Conservation (phyloP, 2,888 invertebrate species). For the Panopea generosa region DNA sequence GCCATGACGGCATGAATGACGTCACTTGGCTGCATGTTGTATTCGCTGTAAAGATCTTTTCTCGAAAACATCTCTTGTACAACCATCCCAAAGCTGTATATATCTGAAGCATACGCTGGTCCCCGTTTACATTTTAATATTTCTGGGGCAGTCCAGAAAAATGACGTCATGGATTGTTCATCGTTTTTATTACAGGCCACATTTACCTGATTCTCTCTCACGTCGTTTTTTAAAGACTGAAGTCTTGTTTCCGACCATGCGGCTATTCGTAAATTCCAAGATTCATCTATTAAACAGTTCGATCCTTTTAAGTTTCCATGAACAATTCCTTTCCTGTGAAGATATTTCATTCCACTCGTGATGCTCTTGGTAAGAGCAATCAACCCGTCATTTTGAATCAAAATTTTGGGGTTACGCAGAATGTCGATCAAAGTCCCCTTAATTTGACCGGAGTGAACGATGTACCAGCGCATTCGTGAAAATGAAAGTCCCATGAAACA, state of each 20-base stretch:
- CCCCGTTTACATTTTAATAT: slow-evolving; percentile 63
- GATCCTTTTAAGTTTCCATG: slow-evolving; percentile 79
- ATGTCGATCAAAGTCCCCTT: slow-evolving; percentile 76
- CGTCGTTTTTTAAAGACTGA: slow-evolving; percentile 35
- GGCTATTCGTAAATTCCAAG: slow-evolving; percentile 81
- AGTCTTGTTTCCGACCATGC: slow-evolving; percentile 79
- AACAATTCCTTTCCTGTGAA: slow-evolving; percentile 78
- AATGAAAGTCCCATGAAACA: slow-evolving; percentile 79
- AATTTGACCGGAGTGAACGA: slow-evolving; percentile 9
- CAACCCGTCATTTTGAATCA: slow-evolving; percentile 76
- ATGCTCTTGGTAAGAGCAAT: slow-evolving; percentile 78
- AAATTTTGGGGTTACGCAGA: slow-evolving; percentile 76
- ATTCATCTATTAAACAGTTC: slow-evolving; percentile 78
- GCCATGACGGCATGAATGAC: slow-evolving; percentile 71
- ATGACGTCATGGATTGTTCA: no score
- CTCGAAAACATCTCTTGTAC: slow-evolving; percentile 80
- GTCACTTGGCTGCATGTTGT: slow-evolving; percentile 66
- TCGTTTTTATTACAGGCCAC: neutral
- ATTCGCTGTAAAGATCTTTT: slow-evolving; percentile 77
- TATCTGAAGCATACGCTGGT: slow-evolving; percentile 69
- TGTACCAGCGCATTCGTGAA: slow-evolving; percentile 62
- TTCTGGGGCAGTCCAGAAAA: slow-evolving; percentile 81
- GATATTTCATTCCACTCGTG: slow-evolving; percentile 75
- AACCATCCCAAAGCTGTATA: slow-evolving; percentile 80
- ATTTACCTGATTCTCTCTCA: neutral